Base-by-base conservation (phyloP, 2,888 invertebrate species). In the Spodoptera exigua region DNA sequence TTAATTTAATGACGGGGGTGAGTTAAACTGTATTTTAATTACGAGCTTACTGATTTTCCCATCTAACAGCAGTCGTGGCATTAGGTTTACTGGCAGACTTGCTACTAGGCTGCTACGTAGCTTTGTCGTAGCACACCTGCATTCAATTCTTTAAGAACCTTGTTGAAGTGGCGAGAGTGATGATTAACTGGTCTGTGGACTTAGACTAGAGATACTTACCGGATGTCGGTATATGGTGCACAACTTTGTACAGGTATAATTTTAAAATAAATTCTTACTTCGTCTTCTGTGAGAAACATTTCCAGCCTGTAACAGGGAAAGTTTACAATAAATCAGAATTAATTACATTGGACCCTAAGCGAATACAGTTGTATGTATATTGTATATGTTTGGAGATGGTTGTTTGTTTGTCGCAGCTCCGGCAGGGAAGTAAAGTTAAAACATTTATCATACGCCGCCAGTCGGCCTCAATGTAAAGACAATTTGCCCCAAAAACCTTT, bases 381-480 rank as follows among this genome's bases (percentile, higher is more conserved):
- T 17, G 36, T 44, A 17, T 36, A 16, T 36, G 21, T 32, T 58
- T n/a, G n/a, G 13, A 21, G 34, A 47, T 55, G 32, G 44, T 9
- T 18, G 45, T 58, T 55, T 64, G 52, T 68, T 57, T 59, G 43
- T 35, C 11, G 34, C 41, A 32, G 7, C 27, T 13, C 40, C 9
- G 27, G 9, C 37, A 14, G 3, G 34, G 47, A 43, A 43, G 59
- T 41, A 40, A 67, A 68, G 35, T 65, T 65, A 17, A 39, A 36
- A 46, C 52, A 69, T 65, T 53, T 65, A 61, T 69, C 66, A 61
- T 39, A 12, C 10, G 47, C 14, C 27, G 4, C 11, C 70, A 52
- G 59, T n/a, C 44, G 16, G 14, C 9, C 32, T 35, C 47, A 41
- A 21, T 43, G 5, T 51, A 10, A 41, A 37, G 17, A 14, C 44